A percentile compares a stretch with the other conserved stretches of the same genome.
Evolutionary conservation across 2,888 invertebrate species (phyloP).

Genomic region (Thereva nobilitata): DNA sequence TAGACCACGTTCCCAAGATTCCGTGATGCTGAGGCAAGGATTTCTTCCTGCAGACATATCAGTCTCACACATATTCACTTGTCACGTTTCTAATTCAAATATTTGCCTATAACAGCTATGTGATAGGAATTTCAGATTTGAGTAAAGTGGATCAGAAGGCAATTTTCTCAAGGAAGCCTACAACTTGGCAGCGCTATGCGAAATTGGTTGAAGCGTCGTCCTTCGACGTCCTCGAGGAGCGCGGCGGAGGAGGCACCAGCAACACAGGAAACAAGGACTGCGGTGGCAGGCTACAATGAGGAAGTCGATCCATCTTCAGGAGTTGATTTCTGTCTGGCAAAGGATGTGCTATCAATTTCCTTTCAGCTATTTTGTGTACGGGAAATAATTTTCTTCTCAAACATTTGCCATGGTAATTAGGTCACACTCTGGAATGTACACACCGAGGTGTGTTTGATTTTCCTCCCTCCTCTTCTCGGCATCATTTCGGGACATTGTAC

Average conservation of each 20-base stretch:
- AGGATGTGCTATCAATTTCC: slow-evolving; percentile 31
- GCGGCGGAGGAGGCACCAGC: too few relatives aligned
- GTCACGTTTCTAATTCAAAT: slow-evolving; percentile 36
- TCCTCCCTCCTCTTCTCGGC: too few relatives aligned
- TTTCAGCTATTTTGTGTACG: background rate
- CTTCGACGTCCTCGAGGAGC: too few relatives aligned
- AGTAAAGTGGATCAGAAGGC: slow-evolving; percentile 30
- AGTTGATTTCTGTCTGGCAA: slow-evolving; percentile 25
- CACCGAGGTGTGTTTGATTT: too few relatives aligned
- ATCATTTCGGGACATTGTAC: too few relatives aligned
- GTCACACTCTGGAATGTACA: background rate
- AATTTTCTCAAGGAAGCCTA: slow-evolving; percentile 26
- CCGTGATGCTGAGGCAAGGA: too few relatives aligned
- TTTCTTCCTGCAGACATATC: slow-evolving; percentile 21
- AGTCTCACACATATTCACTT: slow-evolving; percentile 14
- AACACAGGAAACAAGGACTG: background rate
- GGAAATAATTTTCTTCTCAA: slow-evolving; percentile 21
- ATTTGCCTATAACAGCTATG: slow-evolving; percentile 36
- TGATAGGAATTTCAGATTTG: slow-evolving; percentile 33
- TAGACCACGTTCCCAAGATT: too few relatives aligned
- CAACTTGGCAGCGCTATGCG: background rate
- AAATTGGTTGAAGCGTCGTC: too few relatives aligned
- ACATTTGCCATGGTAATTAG: slow-evolving; percentile 18
- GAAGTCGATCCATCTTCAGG: slow-evolving; percentile 26
- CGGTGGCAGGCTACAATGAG: slow-evolving; percentile 13